These are phyloP conservation scores for Rhipidura dahli DNA, from an alignment of 2,113 vertebrate genomes.

Conservation along the genomic window DNA sequence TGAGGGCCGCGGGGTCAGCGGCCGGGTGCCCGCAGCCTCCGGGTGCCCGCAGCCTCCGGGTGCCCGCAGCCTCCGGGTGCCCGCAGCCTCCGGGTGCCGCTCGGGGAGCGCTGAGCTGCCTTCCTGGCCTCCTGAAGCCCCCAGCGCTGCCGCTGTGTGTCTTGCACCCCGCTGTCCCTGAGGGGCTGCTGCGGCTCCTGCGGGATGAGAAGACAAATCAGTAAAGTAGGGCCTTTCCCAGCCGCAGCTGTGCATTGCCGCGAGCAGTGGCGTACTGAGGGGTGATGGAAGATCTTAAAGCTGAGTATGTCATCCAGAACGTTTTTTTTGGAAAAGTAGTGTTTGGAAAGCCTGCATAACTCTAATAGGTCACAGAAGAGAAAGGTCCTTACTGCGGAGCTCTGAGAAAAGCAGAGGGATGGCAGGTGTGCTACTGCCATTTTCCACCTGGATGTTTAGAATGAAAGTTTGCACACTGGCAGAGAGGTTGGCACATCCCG, in stretches of 20 bases:
- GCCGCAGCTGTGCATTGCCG: fast-evolving
- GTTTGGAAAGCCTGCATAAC: not conserved
- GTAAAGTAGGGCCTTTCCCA: fast-evolving
- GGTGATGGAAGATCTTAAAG: too few relatives aligned
- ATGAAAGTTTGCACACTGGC: fast-evolving
- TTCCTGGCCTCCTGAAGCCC: fast-evolving
- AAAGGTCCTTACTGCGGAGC: fast-evolving
- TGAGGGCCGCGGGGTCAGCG: too few relatives aligned
- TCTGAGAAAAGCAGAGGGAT: not conserved
- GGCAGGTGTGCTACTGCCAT: not conserved
- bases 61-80: not conserved
- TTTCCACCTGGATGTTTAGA: not conserved
- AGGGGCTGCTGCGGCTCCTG: not conserved
- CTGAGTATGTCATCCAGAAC: fast-evolving
- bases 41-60: fast-evolving
- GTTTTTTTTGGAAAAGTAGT: fast-evolving
- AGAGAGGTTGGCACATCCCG: not conserved
- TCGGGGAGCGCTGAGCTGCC: fast-evolving
- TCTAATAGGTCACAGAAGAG: not conserved
- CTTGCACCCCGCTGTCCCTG: fast-evolving
- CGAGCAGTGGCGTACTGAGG: not conserved
- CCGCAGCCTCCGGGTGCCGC: fast-evolving
- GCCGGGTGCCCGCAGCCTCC: not conserved
- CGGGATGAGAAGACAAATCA: fast-evolving
- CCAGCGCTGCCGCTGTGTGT: fast-evolving